Evolutionary conservation across 2,113 vertebrate genomes (phyloP).

Genomic region (Megaptera novaeangliae): DNA sequence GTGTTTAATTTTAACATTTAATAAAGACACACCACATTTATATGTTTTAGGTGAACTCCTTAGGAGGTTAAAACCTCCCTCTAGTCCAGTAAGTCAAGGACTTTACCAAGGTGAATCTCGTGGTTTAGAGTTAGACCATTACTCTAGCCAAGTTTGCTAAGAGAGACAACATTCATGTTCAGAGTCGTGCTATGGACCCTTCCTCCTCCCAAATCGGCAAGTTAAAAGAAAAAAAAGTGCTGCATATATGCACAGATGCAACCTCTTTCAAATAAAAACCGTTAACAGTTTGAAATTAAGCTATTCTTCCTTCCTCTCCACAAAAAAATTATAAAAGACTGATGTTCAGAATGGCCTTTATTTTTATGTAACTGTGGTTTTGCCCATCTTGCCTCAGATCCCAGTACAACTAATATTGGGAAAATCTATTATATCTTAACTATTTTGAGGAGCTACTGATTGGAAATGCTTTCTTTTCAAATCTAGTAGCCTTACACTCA

Average conservation of each 20-base stretch:
- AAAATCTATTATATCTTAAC: not conserved
- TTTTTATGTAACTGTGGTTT: slow-evolving; percentile 21
- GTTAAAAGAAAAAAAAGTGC: slow-evolving; percentile 36
- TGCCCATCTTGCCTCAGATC: not conserved
- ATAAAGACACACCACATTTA: slow-evolving; percentile 47
- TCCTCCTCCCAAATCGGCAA: not conserved
- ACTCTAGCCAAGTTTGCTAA: not conserved
- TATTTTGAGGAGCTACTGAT: not conserved
- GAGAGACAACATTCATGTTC: not conserved
- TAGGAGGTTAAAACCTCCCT: not conserved
- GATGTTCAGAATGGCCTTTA: slow-evolving; percentile 17
- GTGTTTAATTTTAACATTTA: slow-evolving; percentile 25
- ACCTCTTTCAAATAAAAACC: slow-evolving; percentile 35
- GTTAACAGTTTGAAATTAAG: slow-evolving; percentile 20
- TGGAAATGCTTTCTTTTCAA: slow-evolving; percentile 31
- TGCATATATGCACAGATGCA: not conserved
- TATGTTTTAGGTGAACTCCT: slow-evolving; percentile 27
- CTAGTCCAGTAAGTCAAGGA: not conserved
- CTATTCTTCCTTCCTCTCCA: not conserved
- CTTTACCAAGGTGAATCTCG: not conserved
- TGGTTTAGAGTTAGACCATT: not conserved
- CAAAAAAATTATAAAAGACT: slow-evolving; percentile 31
- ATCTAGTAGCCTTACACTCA: not conserved
- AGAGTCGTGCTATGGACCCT: not conserved
- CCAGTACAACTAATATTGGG: not conserved